A percentile compares a stretch with the other conserved stretches of the same genome.
These are phyloP conservation scores for Erebia epiphron DNA, from an alignment of 2,888 invertebrate genomes.

Conservation along the genomic window DNA sequence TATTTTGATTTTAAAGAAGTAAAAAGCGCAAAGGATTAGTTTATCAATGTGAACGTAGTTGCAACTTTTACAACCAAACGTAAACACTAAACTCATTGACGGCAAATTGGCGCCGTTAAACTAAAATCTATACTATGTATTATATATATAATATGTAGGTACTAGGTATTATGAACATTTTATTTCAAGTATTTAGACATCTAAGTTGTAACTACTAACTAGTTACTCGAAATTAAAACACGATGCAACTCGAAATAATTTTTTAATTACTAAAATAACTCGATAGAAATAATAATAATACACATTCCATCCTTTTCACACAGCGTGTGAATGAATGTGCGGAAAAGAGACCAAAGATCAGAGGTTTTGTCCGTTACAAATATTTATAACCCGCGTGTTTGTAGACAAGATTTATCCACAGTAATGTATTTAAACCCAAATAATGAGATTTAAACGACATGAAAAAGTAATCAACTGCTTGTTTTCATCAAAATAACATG, in stretches of 20 bases:
- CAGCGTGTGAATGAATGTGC: constrained; percentile 40
- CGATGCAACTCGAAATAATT: constrained; percentile 9
- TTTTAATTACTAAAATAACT: constrained; percentile 39
- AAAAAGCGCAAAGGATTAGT: no score
- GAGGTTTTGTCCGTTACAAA: constrained; percentile 53
- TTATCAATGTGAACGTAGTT: constrained; percentile 1
- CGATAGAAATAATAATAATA: constrained; percentile 51
- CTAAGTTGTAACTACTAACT: not conserved
- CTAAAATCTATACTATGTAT: no score
- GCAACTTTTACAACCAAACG: constrained; percentile 42
- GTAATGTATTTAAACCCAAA: not conserved
- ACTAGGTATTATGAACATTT: not conserved
- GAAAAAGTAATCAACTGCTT: not conserved
- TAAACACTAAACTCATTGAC: constrained; percentile 61
- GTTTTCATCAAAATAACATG: not conserved
- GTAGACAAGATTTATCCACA: constrained; percentile 9
- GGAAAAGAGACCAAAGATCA: constrained; percentile 53
- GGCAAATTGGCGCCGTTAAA: constrained; percentile 54
- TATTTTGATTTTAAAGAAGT: no score
- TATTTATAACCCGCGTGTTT: constrained; percentile 37
- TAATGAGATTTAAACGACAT: not conserved
- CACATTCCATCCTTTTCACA: constrained; percentile 48
- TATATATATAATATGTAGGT: no score
- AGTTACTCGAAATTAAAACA: constrained; percentile 21
- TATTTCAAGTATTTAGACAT: not conserved